phyloP scores from a whole-genome alignment of 2,113 vertebrate species.

The Stegastes partitus region DNA sequence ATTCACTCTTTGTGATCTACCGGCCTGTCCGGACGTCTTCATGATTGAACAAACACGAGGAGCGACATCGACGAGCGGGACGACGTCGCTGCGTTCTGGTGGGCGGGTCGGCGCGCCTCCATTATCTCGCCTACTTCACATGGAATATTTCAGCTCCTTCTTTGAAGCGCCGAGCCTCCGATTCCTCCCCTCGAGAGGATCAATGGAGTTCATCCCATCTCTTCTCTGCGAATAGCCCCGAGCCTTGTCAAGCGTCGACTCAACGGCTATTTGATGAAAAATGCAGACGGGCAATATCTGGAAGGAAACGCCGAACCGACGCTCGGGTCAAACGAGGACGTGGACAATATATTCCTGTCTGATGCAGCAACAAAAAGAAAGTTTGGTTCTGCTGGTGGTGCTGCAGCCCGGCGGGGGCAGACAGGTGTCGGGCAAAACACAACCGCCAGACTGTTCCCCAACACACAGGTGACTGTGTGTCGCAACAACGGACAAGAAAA shows the following conservation, averaged over 20 bases:
- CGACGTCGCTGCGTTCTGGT: constrained; percentile 24
- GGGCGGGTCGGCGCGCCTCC: constrained; percentile 24
- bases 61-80: constrained; percentile 23
- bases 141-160: constrained; percentile 40
- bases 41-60: constrained; percentile 32
- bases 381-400: no score
- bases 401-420: neutral
- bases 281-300: constrained; percentile 14
- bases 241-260: constrained; percentile 30
- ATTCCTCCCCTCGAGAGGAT: constrained; percentile 16
- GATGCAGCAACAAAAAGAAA: neutral
- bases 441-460: neutral
- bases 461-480: neutral
- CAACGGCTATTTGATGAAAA: constrained; percentile 43
- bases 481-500: constrained; percentile 28
- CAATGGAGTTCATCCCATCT: constrained; percentile 47
- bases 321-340: constrained; percentile 19
- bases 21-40: constrained; percentile 12
- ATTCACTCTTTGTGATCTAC: constrained; percentile 28
- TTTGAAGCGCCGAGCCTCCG: constrained; percentile 30
- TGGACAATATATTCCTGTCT: constrained; percentile 11
- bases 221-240: constrained; percentile 31
- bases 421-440: neutral
- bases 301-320: constrained; percentile 5
- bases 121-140: constrained; percentile 45